Conservation (phyloP, 2,797 vertebrate species). For the Rhincodon typus region DNA sequence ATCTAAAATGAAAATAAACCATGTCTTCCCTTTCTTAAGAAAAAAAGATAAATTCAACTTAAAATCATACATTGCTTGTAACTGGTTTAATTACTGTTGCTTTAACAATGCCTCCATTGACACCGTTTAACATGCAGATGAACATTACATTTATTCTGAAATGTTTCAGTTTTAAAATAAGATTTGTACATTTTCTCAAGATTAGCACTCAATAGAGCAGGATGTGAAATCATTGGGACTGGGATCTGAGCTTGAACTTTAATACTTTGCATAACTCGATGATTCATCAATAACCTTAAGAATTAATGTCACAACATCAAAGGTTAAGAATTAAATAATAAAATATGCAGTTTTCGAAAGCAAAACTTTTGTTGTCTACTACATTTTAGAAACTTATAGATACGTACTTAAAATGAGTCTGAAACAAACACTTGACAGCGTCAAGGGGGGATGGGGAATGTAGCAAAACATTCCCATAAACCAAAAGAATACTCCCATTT, state of each 20-base stretch:
- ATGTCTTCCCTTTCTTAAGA: no score
- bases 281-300: neutral
- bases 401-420: neutral
- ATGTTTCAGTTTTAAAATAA: neutral
- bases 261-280: neutral
- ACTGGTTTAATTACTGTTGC: neutral
- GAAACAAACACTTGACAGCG: neutral
- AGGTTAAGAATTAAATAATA: neutral
- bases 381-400: neutral
- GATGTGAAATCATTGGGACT: neutral
- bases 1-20: no score
- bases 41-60: no score
- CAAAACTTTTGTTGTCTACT: neutral
- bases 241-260: neutral
- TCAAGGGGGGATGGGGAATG: neutral
- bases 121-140: neutral
- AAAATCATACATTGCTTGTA: no score
- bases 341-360: neutral
- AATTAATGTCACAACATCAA: neutral
- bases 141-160: neutral
- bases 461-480: neutral
- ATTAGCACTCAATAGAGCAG: neutral
- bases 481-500: neutral
- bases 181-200: neutral
- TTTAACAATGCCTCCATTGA: neutral